Evolutionary conservation across 2,888 invertebrate genomes (phyloP).

Genomic region (Zhengitettix transpicula): DNA sequence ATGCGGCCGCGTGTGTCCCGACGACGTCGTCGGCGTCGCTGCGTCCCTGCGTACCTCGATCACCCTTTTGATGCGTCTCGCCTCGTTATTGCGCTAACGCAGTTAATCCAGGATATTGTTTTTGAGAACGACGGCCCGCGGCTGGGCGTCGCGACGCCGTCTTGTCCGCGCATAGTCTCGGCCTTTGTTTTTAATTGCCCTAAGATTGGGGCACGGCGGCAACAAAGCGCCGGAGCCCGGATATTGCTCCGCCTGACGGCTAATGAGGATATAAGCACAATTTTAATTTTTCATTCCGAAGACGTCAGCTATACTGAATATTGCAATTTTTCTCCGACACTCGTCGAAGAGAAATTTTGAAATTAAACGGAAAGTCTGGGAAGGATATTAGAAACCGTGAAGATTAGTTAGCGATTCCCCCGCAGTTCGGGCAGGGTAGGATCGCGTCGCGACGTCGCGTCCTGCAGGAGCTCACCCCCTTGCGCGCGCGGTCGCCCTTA

Average conservation of each 20-base stretch:
- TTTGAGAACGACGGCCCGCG: constrained; percentile 2
- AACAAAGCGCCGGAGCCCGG: constrained; percentile 1
- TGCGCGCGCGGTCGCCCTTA: no score
- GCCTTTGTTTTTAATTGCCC: constrained; percentile 6
- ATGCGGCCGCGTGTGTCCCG: no score
- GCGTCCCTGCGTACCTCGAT: no score
- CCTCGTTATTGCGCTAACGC: background rate
- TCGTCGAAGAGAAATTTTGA: background rate
- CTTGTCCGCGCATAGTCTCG: background rate
- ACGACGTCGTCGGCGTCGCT: no score
- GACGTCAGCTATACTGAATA: background rate
- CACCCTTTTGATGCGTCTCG: no score
- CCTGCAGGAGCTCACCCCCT: no score
- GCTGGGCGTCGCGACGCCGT: background rate
- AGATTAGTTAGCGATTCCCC: no score
- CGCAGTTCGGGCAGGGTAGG: no score
- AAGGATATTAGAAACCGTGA: no score
- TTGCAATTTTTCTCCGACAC: background rate
- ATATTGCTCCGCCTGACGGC: background rate
- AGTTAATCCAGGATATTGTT: constrained; percentile 12
- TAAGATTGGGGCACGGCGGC: constrained; percentile 1
- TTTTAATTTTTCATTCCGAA: background rate
- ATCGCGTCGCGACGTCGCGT: no score
- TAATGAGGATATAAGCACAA: background rate
- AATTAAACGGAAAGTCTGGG: background rate